Base-by-base conservation (phyloP, 2,113 vertebrate genomes). In the Hyaena hyaena region DNA sequence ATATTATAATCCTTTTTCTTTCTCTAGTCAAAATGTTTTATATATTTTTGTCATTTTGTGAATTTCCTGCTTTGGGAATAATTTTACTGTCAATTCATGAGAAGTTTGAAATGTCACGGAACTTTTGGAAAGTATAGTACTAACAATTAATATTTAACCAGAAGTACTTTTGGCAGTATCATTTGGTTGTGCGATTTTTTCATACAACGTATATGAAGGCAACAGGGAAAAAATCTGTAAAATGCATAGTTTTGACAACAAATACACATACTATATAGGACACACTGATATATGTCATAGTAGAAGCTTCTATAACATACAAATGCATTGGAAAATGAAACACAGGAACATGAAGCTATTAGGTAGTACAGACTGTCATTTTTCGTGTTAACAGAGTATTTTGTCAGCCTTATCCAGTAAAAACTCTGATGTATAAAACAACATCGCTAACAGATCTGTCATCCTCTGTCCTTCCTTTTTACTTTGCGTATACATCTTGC, bases 321-420 rank as follows among this genome's bases (percentile, higher is more conserved):
- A 92, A 93, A 35, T 48, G 92, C 48, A 89, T 43, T 53, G 55
- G 83, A 98, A 98, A 98, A 97, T 95, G 2, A 98, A 98, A 98
- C 31, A 87, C 71, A 92, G 53, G 96, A 87, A 95, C 81, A 69
- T 39, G 69, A 98, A 92, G 97, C 68, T 53, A 96, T 98, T 97
- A 97, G 68, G 65, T 95, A 93, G 61, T 82, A 19, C 55, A 97
- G 97, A 95, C 63, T 97, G 66, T 82, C 85, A 84, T 98, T 98
- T 98, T 98, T 98, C 96, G 95, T 76, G 77, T 97, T 98, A 98
- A 98, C 81, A 95, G 92, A 96, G 28, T 89, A 93, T 96, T 98
- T 98, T 98, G 85, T 97, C 95, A 94, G 43, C 28, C 10, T 86
- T 96, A 95, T 86, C 15, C 24, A 88, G 77, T 35, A 96, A 94